Conservation (phyloP, 1,140 invertebrate genomes). For the Drosophila mauritiana region DNA sequence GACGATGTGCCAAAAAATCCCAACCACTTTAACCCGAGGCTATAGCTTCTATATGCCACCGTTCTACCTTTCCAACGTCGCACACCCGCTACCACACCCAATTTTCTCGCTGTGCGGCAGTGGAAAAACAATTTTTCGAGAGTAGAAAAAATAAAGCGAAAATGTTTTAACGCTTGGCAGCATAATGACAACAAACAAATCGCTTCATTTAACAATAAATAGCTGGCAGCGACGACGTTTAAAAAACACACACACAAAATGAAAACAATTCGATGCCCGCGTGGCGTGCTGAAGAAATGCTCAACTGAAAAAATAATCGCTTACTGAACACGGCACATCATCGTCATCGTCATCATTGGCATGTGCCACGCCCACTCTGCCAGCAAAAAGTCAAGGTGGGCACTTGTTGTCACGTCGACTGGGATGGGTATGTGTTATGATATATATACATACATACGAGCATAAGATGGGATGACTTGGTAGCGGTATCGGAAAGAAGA, state of each 20-base stretch:
- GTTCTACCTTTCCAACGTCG: background rate
- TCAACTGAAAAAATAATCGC: conserved; percentile 82
- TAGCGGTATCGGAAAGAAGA: conserved; percentile 13
- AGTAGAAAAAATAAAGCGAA: conserved; percentile 81
- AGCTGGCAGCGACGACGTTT: conserved; percentile 65
- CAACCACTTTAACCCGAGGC: conserved; percentile 56
- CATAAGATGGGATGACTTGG: background rate
- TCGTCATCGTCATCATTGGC: conserved; percentile 16
- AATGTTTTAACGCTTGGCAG: conserved; percentile 79
- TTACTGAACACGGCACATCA: conserved; percentile 70
- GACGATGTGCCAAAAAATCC: conserved; percentile 61
- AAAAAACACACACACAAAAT: conserved; percentile 55
- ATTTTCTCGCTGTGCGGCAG: conserved; percentile 13
- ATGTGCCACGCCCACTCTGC: conserved; percentile 51
- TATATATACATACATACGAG: background rate
- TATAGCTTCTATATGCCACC: conserved; percentile 16
- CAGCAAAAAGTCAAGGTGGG: conserved; percentile 39
- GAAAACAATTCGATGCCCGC: conserved; percentile 65
- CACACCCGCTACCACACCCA: background rate
- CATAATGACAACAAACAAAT: conserved; percentile 82
- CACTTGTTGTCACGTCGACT: conserved; percentile 49
- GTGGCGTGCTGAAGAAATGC: conserved; percentile 35
- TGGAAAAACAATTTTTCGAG: conserved; percentile 76
- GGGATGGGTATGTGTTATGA: background rate
- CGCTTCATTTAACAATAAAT: conserved; percentile 83